phyloP scores from a whole-genome alignment of 2,797 vertebrate genomes.

The Arremon brunneinucha region DNA sequence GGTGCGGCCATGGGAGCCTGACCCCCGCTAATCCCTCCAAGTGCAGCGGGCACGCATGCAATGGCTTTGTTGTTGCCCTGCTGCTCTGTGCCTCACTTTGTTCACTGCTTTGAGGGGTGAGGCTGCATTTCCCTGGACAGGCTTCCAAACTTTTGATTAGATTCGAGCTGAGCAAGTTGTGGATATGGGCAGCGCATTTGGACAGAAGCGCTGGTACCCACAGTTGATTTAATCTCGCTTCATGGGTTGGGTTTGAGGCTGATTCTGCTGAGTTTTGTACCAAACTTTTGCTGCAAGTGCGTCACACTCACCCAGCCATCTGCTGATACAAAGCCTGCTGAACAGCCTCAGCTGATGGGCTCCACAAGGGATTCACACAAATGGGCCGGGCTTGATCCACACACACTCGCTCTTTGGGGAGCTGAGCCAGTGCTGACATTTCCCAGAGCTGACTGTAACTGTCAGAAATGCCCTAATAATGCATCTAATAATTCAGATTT shows the following conservation, averaged over 20 bases:
- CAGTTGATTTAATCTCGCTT: not conserved
- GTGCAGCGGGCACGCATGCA: slow-evolving; percentile 50
- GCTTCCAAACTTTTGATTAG: not conserved
- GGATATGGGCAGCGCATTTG: accelerated
- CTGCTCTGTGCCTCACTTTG: not conserved
- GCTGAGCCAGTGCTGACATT: not conserved
- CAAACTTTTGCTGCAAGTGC: not conserved
- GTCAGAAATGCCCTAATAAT: not conserved
- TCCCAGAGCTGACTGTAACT: not conserved
- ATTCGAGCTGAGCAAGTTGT: accelerated
- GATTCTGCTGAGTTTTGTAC: not conserved
- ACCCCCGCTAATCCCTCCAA: slow-evolving; percentile 74
- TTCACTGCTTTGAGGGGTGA: not conserved
- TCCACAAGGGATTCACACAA: accelerated
- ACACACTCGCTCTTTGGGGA: accelerated
- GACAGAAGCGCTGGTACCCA: accelerated
- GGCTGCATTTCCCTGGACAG: not conserved
- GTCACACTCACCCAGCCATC: not conserved
- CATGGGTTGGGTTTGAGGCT: not conserved
- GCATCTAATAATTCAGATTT: not conserved
- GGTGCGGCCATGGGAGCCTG: slow-evolving; percentile 73
- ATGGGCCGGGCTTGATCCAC: not conserved
- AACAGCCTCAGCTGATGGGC: accelerated
- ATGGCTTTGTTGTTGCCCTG: slow-evolving; percentile 71
- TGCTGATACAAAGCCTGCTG: not conserved